Evolutionary conservation across 2,113 vertebrate genomes (phyloP).

Genomic region (Mystacornis crossleyi): DNA sequence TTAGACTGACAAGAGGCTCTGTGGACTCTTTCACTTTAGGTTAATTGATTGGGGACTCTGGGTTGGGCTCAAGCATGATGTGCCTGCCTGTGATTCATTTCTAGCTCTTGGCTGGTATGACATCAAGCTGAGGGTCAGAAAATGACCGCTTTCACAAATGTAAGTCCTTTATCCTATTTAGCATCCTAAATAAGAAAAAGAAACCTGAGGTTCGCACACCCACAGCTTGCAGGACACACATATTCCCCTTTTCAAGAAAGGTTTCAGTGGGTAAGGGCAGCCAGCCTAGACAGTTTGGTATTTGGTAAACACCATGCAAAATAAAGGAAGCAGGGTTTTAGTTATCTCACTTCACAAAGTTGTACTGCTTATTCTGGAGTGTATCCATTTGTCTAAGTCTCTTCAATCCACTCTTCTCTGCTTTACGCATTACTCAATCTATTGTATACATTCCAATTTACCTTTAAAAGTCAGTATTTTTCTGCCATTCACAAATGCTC

Average conservation of each 20-base stretch:
- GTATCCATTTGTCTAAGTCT: background rate
- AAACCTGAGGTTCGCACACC: background rate
- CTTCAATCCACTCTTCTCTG: background rate
- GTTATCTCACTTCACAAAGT: background rate
- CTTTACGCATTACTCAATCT: background rate
- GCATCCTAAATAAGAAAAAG: background rate
- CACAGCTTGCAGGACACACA: background rate
- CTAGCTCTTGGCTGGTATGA: background rate
- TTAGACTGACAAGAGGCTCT: background rate
- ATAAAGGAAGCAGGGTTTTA: background rate
- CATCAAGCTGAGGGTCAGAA: background rate
- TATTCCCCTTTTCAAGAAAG: background rate
- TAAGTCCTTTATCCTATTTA: background rate
- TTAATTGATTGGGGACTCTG: slow-evolving; percentile 31
- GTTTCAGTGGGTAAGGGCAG: background rate
- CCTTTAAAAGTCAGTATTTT: background rate
- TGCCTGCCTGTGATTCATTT: background rate
- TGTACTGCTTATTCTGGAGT: background rate
- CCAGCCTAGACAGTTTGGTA: background rate
- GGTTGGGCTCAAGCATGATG: background rate
- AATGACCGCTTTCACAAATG: background rate
- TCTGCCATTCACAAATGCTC: background rate
- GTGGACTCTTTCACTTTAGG: background rate
- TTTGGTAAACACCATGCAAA: background rate
- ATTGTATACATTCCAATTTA: background rate